Evolutionary conservation across 1,140 invertebrate species (phyloP), one percentile per base, ranked within the genome.

Genomic region (Colletes latitarsis): DNA sequence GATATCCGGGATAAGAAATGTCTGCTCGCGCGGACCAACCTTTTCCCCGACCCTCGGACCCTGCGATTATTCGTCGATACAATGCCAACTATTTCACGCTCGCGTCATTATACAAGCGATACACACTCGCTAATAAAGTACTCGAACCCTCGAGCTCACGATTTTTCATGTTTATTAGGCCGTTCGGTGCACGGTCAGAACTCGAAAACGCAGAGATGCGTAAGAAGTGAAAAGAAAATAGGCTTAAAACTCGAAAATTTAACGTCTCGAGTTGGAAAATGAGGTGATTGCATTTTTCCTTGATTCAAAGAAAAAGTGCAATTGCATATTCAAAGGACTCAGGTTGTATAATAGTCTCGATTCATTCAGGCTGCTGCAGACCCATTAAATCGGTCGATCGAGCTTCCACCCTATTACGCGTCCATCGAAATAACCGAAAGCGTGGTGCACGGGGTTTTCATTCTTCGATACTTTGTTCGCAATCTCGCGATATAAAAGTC

Each of bases 1-100:
- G 90, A 92, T 92, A 92, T 91, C 89, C 86, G 87, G 89, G 88
- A 90, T 91, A 92, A 92, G 90, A 88, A 92, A 90, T 89, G 76
- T 75, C 82, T 73, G 75, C 81, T 63, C 82, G 77, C 70, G 8
- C 53, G 68, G 49, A 57, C 66, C 87, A 86, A 80, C 86, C 81
- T 82, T 72, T 49, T 71, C 80, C 60, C 68, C 73, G 66, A 71
- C 82, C 83, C 88, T 89, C 80, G 87, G 63, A 52, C 49, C 6
- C 43, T 57, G 49, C 86, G 77, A 87, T 87, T 87, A 86, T 78
- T 83, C 74, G 17, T 55, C 80, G 83, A 86, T 86, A 84, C 81
- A 82, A 72, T 60, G 74, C 15, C 21, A 41, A 64, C 21, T 52
- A 17, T 70, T 70, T 39, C 55, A 46, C 43, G 75, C 58, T 30